Conservation (phyloP, 2,113 vertebrate species). For the Helogale parvula region DNA sequence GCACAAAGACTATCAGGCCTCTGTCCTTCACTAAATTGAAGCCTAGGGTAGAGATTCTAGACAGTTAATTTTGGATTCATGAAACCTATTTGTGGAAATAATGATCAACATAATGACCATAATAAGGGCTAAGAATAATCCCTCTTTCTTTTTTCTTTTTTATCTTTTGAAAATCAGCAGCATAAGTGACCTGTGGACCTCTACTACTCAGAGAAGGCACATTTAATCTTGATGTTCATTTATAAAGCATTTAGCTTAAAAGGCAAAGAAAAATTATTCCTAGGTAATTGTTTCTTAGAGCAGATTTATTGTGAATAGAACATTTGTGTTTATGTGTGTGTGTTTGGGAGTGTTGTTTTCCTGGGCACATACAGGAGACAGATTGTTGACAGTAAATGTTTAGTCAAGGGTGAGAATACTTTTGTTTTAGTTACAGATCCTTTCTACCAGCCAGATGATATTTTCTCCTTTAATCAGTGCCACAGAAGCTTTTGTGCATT, state of each 20-base stretch:
- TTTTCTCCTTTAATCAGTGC: conserved; percentile 69
- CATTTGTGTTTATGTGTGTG: conserved; percentile 33
- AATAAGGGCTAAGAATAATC: conserved; percentile 30
- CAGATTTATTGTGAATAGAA: conserved; percentile 42
- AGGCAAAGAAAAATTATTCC: conserved; percentile 58
- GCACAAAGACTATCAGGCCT: background rate
- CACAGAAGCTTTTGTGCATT: conserved; percentile 48
- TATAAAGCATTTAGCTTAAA: conserved; percentile 53
- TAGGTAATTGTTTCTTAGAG: conserved; percentile 39
- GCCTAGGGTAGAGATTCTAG: background rate
- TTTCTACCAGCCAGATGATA: conserved; percentile 76
- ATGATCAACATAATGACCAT: background rate
- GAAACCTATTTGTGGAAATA: conserved; percentile 59
- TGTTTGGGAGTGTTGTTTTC: conserved; percentile 67
- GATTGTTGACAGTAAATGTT: conserved; percentile 76
- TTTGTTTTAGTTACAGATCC: conserved; percentile 74
- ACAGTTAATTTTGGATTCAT: conserved; percentile 39
- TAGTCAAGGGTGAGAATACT: conserved; percentile 75
- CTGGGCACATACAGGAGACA: conserved; percentile 71
- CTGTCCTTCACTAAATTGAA: background rate
- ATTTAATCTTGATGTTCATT: conserved; percentile 12
- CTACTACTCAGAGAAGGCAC: background rate
- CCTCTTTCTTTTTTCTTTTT: conserved; percentile 38
- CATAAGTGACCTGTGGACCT: background rate
- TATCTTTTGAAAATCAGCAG: conserved; percentile 14